Base-by-base conservation (phyloP, 2,888 invertebrate genomes). In the Glyphotaelius pellucidus region DNA sequence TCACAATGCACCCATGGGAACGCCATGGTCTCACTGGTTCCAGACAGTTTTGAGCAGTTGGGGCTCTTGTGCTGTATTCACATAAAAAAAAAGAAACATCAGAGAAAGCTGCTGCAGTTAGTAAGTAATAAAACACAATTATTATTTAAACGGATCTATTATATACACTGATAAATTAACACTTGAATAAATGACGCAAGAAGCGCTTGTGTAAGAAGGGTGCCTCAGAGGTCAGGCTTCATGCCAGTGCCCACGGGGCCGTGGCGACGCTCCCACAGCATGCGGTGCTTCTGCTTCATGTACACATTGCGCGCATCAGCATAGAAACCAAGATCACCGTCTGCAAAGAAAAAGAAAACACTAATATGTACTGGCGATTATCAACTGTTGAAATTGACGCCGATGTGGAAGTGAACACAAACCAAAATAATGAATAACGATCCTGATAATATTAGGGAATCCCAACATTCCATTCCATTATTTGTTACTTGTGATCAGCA, bases 261-360 rank as follows among this genome's bases (percentile, higher is more conserved):
- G 94, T 99, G 97, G 93, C 99, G 97, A 95, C 99, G 97, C 95
- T 99, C 99, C 99, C 99, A 99, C 94, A 99, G 96, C 97, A 99
- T 96, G 94, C 99, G 98, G 96, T 99, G 99, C 95, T 99, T 99
- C 95, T 99, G 99, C 95, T 99, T 99, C 99, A 99, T 99, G 94
- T 97, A 99, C 0, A 98, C 98, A 92, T 96, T 96, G 94, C 96
- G 96, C 12, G 98, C 98, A 94, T 97, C 97, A 35, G 96, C 97
- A 94, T 97, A 97, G 0, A 96, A 97, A 84, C 99, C 99, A 93
- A 99, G 95, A 95, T 99, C 99, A 94, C 99, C 99, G 97, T 99
- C 99, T 99, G 94, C 31, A 83, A 47, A 90, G 67, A 25, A 86
- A 32, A 86, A 38, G 47, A 47, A 86, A 47, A 30, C 25, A 47